Evolutionary conservation across 2,888 invertebrate species (phyloP), one percentile per base, ranked within the genome.

Genomic region (Cabera pusaria): DNA sequence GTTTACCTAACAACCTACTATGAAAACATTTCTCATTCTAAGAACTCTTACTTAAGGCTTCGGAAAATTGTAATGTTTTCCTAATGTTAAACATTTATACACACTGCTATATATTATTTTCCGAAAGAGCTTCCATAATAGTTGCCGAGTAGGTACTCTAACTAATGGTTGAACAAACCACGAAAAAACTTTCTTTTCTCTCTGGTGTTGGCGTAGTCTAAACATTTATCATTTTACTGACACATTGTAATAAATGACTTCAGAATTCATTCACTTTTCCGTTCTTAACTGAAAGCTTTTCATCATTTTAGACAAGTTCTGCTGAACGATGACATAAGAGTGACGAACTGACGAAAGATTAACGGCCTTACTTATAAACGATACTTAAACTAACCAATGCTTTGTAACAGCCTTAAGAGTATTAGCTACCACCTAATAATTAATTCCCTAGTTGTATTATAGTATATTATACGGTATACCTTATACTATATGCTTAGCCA

Each of bases 171-270:
- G 44, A 46, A 50, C 42, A 48, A 41, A 48, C 48, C 42, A 42
- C 29, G 44, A 55, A 52, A n/a, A 49, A 55, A 52, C 27, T 41
- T 52, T 39, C 31, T 38, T 41, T 42, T 48, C 57, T 53, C 47
- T 51, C 41, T 49, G 43, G 36, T 39, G 29, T 29, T 10, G 24
- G 43, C 37, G 48, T 49, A 56, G 48, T 48, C 45, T n/a, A n/a
- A 49, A 45, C 59, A 64, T 64, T 62, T 56, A 51, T 57, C 54
- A 54, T 53, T 44, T 50, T 40, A 52, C 53, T 49, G 49, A 49
- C 52, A 46, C 45, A 41, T 36, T 21, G 43, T 52, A 52, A 57
- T 49, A 55, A 57, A 57, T 44, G 52, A 50, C 43, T 48, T 22
- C 33, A 25, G 36, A 26, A 48, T 50, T 51, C 46, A 52, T 51